Conservation (phyloP, 1,140 invertebrate species). For the Araneus ventricosus region DNA sequence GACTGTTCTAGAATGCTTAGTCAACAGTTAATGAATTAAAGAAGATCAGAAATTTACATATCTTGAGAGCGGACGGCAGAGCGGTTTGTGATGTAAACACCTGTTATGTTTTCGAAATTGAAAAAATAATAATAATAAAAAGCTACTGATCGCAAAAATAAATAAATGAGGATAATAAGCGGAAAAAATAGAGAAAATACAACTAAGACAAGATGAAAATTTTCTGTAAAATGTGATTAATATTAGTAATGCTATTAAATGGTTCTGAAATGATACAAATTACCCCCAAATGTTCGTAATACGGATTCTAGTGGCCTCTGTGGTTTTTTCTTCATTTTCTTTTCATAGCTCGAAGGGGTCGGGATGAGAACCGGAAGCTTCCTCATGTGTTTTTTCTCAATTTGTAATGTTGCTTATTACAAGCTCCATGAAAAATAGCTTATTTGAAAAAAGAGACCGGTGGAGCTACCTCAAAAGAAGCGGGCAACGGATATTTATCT, state of each 20-base stretch:
- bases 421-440: neutral
- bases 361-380: neutral
- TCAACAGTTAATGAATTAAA: constrained; percentile 52
- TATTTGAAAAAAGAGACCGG: neutral
- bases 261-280: constrained; percentile 49
- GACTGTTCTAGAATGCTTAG: neutral
- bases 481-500: neutral
- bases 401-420: neutral
- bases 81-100: constrained; percentile 34
- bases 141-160: constrained; percentile 20
- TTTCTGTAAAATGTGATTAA: constrained; percentile 46
- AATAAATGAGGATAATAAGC: constrained; percentile 14
- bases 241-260: constrained; percentile 56
- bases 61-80: neutral
- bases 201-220: neutral
- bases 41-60: constrained; percentile 57
- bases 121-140: neutral
- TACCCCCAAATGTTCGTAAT: neutral
- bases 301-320: neutral
- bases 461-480: neutral
- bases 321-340: neutral
- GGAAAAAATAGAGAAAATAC: neutral
- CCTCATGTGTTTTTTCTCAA: neutral
- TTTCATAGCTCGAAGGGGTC: neutral
- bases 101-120: constrained; percentile 53